Conservation (phyloP, 2,797 vertebrate genomes). For the Tragelaphus oryx region DNA sequence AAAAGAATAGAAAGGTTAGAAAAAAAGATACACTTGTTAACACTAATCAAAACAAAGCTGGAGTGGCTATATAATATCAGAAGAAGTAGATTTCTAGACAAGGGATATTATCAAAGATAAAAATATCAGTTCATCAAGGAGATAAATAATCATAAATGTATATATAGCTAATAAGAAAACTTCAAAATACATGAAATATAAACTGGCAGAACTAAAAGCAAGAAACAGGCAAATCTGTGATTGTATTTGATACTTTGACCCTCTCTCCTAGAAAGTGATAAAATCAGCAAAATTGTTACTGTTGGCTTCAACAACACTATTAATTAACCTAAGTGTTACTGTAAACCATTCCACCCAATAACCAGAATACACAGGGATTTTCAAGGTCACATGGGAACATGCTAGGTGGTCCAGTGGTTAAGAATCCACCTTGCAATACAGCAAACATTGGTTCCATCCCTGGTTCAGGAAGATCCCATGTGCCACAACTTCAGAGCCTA, state of each 20-base stretch:
- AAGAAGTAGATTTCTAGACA: slow-evolving; percentile 15
- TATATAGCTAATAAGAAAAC: not conserved
- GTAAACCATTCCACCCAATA: not conserved
- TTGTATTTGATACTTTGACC: not conserved
- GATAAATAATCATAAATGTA: not conserved
- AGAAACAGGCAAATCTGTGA: not conserved
- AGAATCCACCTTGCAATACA: not conserved
- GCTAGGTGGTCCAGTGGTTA: not conserved
- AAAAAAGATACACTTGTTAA: not conserved
- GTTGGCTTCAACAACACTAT: not conserved
- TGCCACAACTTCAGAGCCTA: too few relatives aligned
- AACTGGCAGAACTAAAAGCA: not conserved
- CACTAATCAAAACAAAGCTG: slow-evolving; percentile 7
- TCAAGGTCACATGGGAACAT: not conserved
- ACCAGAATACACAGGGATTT: not conserved
- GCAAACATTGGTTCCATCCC: not conserved
- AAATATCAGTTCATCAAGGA: not conserved
- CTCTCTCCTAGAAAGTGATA: not conserved
- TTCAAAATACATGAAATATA: not conserved
- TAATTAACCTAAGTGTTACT: not conserved
- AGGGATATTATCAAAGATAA: not conserved
- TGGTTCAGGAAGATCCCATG: not conserved
- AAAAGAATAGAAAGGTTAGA: not conserved
- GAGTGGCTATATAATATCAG: not conserved
- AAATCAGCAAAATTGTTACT: not conserved